phyloP scores from a whole-genome alignment of 2,797 vertebrate genomes.

The Bucorvus abyssinicus region DNA sequence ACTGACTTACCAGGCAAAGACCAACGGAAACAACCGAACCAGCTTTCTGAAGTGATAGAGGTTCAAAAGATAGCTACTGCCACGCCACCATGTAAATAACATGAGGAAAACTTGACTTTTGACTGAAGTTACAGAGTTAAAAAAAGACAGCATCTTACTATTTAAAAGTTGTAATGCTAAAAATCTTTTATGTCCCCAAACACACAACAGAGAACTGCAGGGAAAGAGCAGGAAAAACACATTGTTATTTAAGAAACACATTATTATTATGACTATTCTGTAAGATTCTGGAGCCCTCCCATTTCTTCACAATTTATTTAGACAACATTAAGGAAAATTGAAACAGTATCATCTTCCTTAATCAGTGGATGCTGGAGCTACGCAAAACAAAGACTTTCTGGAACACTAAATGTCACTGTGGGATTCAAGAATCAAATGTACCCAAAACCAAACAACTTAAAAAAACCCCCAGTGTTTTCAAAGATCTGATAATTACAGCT shows the following conservation, averaged over 20 bases:
- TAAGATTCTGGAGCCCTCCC: neutral
- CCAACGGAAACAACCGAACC: neutral
- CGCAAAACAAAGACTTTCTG: neutral
- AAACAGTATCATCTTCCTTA: neutral
- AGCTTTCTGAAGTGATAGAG: neutral
- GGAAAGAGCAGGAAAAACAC: neutral
- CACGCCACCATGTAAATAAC: neutral
- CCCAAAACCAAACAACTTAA: neutral
- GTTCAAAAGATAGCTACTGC: neutral
- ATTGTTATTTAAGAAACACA: neutral
- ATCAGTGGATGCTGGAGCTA: neutral
- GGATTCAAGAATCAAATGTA: neutral
- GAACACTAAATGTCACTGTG: neutral
- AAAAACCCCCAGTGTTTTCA: neutral
- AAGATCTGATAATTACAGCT: neutral
- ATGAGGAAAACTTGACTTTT: neutral
- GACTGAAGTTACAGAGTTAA: neutral
- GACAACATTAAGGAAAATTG: neutral
- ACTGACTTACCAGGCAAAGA: neutral
- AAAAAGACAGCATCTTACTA: neutral
- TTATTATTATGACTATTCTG: neutral
- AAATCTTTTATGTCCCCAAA: neutral
- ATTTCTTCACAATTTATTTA: neutral
- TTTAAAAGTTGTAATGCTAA: neutral
- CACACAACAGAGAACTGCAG: neutral